phyloP scores from a whole-genome alignment of 1,140 invertebrate genomes.

The Carposina sasakii region DNA sequence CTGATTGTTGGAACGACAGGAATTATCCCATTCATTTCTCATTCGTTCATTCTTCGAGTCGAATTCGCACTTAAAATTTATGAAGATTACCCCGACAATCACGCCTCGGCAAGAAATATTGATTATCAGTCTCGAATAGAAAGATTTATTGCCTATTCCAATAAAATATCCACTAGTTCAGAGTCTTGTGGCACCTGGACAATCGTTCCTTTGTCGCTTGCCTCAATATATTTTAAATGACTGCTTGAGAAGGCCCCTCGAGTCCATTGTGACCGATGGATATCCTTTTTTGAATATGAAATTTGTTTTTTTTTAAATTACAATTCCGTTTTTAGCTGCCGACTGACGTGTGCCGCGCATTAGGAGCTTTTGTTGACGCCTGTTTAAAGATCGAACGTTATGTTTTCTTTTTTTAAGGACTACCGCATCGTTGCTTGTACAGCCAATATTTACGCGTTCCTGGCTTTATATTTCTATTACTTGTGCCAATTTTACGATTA shows the following conservation, averaged over 20 bases:
- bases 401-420: conserved; percentile 34
- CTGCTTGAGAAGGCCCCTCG: conserved; percentile 36
- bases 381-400: conserved; percentile 46
- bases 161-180: conserved; percentile 62
- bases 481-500: too few relatives aligned
- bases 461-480: too few relatives aligned
- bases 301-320: conserved; percentile 49
- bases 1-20: conserved; percentile 29
- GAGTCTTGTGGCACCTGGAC: conserved; percentile 53
- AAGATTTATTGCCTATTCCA: conserved; percentile 66
- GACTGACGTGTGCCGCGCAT: conserved; percentile 63
- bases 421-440: conserved; percentile 42
- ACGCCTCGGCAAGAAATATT: conserved; percentile 55
- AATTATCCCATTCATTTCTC: conserved; percentile 41
- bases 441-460: too few relatives aligned
- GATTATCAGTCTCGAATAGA: conserved; percentile 28
- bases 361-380: conserved; percentile 56
- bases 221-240: conserved; percentile 68
- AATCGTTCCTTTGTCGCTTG: conserved; percentile 48
- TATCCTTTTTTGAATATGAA: conserved; percentile 48
- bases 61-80: conserved; percentile 62
- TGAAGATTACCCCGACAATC: conserved; percentile 54
- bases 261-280: conserved; percentile 50
- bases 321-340: conserved; percentile 65
- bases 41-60: too few relatives aligned